Evolutionary conservation across 2,113 vertebrate genomes (phyloP).

Genomic region (Taxidea taxus): DNA sequence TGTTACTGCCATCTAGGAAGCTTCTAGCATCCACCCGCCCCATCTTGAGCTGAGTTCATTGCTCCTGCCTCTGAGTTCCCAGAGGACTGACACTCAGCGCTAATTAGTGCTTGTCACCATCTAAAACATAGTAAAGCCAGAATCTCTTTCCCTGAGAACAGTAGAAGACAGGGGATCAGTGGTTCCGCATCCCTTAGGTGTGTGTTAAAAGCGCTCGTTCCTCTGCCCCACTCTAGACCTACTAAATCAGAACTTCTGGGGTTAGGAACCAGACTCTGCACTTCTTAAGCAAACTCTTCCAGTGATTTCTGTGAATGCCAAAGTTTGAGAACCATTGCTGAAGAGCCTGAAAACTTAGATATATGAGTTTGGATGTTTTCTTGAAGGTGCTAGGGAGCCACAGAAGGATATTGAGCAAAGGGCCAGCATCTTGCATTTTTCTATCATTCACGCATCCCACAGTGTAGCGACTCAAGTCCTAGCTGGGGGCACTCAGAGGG

Average conservation of each 20-base stretch:
- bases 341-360: neutral
- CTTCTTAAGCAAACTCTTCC: neutral
- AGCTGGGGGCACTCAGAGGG: neutral
- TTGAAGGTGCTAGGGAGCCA: neutral
- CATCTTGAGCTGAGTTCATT: neutral
- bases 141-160: neutral
- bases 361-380: neutral
- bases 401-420: neutral
- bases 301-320: neutral
- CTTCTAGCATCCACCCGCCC: neutral
- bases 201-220: neutral
- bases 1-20: rapidly evolving
- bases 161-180: neutral
- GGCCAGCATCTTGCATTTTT: neutral
- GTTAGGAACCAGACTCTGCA: too few species aligned
- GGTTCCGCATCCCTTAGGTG: neutral
- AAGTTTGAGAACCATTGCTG: neutral
- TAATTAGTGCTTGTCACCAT: neutral
- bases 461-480: neutral
- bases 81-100: neutral
- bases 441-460: neutral
- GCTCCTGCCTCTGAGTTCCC: neutral
- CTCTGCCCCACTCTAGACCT: neutral
- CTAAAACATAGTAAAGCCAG: neutral
- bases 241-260: neutral